phyloP scores from a whole-genome alignment of 2,797 vertebrate genomes.

The Gila robusta region DNA sequence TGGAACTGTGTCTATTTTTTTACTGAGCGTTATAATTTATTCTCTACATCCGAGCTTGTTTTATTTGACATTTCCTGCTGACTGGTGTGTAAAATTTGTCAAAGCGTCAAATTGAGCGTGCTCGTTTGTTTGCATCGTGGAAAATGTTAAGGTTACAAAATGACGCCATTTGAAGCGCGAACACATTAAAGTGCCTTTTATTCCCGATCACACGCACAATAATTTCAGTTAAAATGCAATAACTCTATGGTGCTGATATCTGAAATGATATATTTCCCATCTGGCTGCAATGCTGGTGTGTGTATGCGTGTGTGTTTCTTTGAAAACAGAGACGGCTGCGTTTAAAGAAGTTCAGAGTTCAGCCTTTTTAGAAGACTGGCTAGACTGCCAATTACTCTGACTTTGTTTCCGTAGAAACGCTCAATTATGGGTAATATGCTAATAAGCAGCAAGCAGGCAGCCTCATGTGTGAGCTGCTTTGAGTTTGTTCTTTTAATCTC shows the following conservation, averaged over 20 bases:
- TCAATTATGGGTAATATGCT: conserved; percentile 60
- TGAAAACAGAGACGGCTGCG: conserved; percentile 22
- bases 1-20: conserved; percentile 17
- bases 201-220: conserved; percentile 13
- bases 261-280: conserved; percentile 35
- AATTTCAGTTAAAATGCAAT: conserved; percentile 29
- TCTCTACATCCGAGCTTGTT: not conserved
- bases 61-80: conserved; percentile 40
- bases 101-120: conserved; percentile 28
- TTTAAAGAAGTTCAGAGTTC: conserved; percentile 46
- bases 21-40: conserved; percentile 16
- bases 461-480: conserved; percentile 39
- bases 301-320: not conserved
- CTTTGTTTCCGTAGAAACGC: conserved; percentile 64
- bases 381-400: conserved; percentile 58
- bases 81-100: conserved; percentile 21
- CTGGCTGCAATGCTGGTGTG: not conserved
- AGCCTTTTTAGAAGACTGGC: conserved; percentile 51
- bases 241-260: conserved; percentile 22
- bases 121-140: not conserved
- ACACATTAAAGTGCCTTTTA: conserved; percentile 33
- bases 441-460: conserved; percentile 53
- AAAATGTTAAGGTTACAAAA: conserved; percentile 31
- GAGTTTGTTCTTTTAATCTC: conserved; percentile 50
- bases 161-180: not conserved